Percentiles rank a stretch among this genome's conserved stretches.
phyloP scores from a whole-genome alignment of 2,888 invertebrate species.

The Epinotia ramella region DNA sequence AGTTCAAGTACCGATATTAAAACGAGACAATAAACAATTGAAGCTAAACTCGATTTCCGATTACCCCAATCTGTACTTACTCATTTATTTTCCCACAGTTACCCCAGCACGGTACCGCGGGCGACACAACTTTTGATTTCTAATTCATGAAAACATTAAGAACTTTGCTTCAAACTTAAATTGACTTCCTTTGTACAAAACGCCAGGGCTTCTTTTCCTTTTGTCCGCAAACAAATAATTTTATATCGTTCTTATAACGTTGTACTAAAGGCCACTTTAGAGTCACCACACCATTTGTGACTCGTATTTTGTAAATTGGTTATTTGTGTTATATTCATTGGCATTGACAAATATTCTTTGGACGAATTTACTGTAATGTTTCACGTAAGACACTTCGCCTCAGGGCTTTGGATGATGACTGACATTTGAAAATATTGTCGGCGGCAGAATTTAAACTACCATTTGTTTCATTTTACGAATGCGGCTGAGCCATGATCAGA shows the following conservation, averaged over 20 bases:
- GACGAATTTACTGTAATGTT: conserved; percentile 51
- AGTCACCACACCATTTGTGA: conserved; percentile 23
- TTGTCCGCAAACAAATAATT: conserved; percentile 1
- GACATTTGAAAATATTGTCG: conserved; percentile 36
- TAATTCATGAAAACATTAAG: conserved; percentile 70
- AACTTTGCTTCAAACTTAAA: conserved; percentile 66
- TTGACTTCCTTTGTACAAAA: conserved; percentile 67
- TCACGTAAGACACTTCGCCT: conserved; percentile 35
- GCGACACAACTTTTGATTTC: conserved; percentile 53
- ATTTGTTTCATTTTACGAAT: neutral
- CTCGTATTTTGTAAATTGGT: conserved; percentile 27
- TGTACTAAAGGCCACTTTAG: conserved; percentile 30
- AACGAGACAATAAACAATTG: neutral
- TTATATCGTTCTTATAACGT: conserved; percentile 35
- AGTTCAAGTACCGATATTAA: neutral
- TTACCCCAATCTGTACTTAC: neutral
- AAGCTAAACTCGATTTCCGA: neutral
- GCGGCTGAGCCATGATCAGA: neutral
- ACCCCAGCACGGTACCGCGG: conserved; percentile 18
- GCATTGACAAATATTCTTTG: conserved; percentile 55
- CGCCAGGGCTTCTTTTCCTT: conserved; percentile 51
- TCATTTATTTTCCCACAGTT: conserved; percentile 27
- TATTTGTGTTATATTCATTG: conserved; percentile 47
- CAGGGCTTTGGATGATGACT: conserved; percentile 14
- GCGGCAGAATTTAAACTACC: neutral